Evolutionary conservation across 2,113 vertebrate species (phyloP).

Genomic region (Abramis brama): DNA sequence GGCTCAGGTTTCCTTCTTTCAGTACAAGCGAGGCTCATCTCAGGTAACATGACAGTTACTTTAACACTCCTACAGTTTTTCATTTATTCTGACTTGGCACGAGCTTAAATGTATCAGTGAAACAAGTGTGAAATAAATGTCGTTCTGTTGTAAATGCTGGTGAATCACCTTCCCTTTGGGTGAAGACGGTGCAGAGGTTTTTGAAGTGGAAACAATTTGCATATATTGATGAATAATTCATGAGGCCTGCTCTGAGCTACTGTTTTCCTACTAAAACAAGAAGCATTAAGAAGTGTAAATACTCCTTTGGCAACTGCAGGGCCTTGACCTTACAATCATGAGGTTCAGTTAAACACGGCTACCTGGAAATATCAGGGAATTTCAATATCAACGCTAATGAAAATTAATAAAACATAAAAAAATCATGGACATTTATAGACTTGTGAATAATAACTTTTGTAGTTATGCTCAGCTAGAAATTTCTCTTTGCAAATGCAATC

Average conservation of each 20-base stretch:
- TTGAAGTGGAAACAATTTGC: slow-evolving; percentile 26
- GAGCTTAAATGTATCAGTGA: slow-evolving; percentile 1
- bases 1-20: slow-evolving; percentile 46
- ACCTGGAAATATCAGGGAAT: too few species aligned
- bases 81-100: slow-evolving; percentile 7
- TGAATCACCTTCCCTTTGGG: slow-evolving; percentile 36
- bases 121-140: slow-evolving; percentile 25
- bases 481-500: not conserved
- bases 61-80: not conserved
- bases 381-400: not conserved
- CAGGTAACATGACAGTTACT: slow-evolving; percentile 33
- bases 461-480: not conserved
- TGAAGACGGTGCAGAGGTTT: not conserved
- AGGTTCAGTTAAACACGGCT: not conserved
- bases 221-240: slow-evolving; percentile 13
- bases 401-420: not conserved
- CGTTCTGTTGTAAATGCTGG: slow-evolving; percentile 16
- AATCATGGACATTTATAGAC: not conserved
- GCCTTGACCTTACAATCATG: not conserved
- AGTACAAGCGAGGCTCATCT: slow-evolving; percentile 39
- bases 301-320: not conserved
- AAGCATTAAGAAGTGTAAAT: slow-evolving; percentile 20
- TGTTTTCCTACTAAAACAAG: slow-evolving; percentile 31
- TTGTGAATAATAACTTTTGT: not conserved
- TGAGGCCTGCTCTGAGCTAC: slow-evolving; percentile 29